Conservation (phyloP, 2,888 invertebrate genomes). For the Eledone cirrhosa region DNA sequence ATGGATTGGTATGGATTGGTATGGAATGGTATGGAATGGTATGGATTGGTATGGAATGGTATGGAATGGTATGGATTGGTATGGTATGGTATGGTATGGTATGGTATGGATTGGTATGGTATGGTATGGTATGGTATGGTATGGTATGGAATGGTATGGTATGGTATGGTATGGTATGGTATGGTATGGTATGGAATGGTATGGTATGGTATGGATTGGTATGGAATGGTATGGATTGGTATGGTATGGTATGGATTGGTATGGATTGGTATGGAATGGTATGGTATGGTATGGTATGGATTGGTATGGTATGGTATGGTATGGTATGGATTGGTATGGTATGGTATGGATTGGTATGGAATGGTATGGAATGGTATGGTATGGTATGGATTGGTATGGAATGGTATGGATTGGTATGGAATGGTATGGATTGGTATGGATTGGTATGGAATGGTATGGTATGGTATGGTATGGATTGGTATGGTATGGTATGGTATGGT, state of each 20-base stretch:
- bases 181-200: too few species aligned
- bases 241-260: constrained; percentile 37
- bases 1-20: constrained; percentile 34
- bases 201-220: too few species aligned
- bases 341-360: constrained; percentile 34
- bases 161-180: constrained; percentile 36
- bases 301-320: constrained; percentile 34
- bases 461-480: constrained; percentile 35
- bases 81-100: constrained; percentile 33
- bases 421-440: constrained; percentile 16
- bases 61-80: constrained; percentile 34
- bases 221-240: too few species aligned
- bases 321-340: constrained; percentile 35
- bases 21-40: constrained; percentile 31
- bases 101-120: constrained; percentile 35
- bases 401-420: constrained; percentile 30
- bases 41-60: constrained; percentile 30
- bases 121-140: constrained; percentile 35
- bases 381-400: constrained; percentile 30
- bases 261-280: constrained; percentile 36
- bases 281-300: constrained; percentile 35
- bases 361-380: constrained; percentile 34
- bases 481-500: constrained; percentile 36
- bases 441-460: constrained; percentile 31
- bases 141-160: constrained; percentile 35